Base-by-base conservation (phyloP, 2,888 invertebrate genomes). In the Epirrhoe tristata region DNA sequence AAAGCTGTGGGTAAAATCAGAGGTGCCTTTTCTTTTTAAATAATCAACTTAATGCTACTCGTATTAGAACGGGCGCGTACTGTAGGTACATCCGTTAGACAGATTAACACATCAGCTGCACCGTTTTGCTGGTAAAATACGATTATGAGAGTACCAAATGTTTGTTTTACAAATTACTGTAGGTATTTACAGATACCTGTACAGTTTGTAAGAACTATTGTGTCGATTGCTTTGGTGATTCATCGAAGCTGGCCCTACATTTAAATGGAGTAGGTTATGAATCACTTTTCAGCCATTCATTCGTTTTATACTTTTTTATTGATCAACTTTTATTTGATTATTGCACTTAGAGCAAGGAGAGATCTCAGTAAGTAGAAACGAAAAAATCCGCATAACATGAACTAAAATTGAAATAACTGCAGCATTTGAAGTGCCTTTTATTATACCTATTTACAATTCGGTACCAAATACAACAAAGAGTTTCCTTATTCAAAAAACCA, bases 251-350 rank as follows among this genome's bases (percentile, higher is more conserved):
- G 36, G 14, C 39, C 39, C 36, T 36, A 63, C 56, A 51, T 51
- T 54, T 12, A 16, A 63, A 55, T 67, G 52, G 62, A 62, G 63
- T 67, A 63, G 66, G 66, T 55, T 62, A 58, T 62, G 36, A 58
- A 39, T 50, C 58, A 50, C 14, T 32, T n/a, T 31, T 5, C 14
- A 46, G 14, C 17, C 56, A 31, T 56, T 31, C 24, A 57, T 57
- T 57, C 46, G 31, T 57, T 57, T 43, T 31, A 14, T 31, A 48
- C 24, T 46, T 10, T 57, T 57, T 39, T 6, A 43, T 12, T 12
- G 12, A 12, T 43, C 1, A 39, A 39, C 12, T 39, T 10, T 39
- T 5, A 6, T n/a, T n/a, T n/a, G n/a, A n/a, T n/a, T n/a, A n/a
- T n/a, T n/a, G n/a, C n/a, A n/a, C n/a, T n/a, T n/a, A n/a, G n/a